Conservation (phyloP, 2,888 invertebrate species). For the Orthosia incerta region DNA sequence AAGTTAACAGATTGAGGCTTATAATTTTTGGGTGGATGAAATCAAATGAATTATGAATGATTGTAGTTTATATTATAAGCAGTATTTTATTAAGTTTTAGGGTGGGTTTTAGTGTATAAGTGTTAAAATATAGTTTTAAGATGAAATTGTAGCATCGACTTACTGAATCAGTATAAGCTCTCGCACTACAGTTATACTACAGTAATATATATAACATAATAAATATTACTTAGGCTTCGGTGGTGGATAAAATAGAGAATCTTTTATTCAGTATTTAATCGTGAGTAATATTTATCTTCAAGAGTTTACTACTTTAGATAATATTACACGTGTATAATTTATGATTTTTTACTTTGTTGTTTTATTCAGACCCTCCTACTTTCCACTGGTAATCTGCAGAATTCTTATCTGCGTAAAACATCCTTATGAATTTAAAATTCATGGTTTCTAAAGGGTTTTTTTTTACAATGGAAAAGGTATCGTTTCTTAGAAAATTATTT, state of each 20-base stretch:
- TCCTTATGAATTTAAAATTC: not conserved
- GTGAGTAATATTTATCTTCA: constrained; percentile 83
- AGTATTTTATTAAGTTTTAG: constrained; percentile 73
- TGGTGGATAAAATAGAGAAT: constrained; percentile 84
- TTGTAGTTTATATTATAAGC: constrained; percentile 68
- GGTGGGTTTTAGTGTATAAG: constrained; percentile 79
- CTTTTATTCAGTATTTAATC: constrained; percentile 85
- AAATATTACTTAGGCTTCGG: constrained; percentile 84
- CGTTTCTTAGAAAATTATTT: not conserved
- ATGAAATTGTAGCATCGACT: constrained; percentile 65
- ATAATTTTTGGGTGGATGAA: constrained; percentile 60
- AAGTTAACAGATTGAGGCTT: constrained; percentile 76
- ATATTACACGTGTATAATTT: constrained; percentile 79
- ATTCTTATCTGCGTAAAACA: not conserved
- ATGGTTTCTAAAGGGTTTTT: too few species aligned
- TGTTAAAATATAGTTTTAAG: constrained; percentile 80
- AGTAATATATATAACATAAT: too few species aligned
- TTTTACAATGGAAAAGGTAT: too few species aligned
- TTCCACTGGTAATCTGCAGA: not conserved
- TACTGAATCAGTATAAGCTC: constrained; percentile 67
- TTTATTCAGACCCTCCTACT: constrained; percentile 70
- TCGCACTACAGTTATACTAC: constrained; percentile 73
- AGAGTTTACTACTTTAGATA: constrained; percentile 80
- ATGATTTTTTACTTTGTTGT: constrained; percentile 75
- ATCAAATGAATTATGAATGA: constrained; percentile 57